Conservation (phyloP, 2,888 invertebrate species). For the Polyploca ridens region DNA sequence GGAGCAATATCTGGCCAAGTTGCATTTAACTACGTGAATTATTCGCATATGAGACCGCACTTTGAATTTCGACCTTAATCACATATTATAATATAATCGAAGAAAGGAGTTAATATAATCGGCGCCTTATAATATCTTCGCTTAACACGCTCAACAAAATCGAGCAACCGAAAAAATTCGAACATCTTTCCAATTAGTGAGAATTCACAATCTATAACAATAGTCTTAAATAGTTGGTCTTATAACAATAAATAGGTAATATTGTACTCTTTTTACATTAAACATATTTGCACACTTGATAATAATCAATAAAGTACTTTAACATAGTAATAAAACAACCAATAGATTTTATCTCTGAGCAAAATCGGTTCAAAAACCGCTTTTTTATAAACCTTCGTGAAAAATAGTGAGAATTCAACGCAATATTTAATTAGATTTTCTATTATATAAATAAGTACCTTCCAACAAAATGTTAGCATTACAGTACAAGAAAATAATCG, state of each 20-base stretch:
- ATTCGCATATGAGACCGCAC: not conserved
- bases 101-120: too few relatives aligned
- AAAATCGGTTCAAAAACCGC: too few relatives aligned
- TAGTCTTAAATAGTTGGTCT: too few relatives aligned
- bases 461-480: not conserved
- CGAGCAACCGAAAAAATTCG: too few relatives aligned
- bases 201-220: too few relatives aligned
- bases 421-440: not conserved
- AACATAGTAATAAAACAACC: not conserved
- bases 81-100: too few relatives aligned
- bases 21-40: not conserved
- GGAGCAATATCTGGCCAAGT: not conserved
- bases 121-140: too few relatives aligned
- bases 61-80: not conserved
- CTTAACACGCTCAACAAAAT: too few relatives aligned
- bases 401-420: not conserved
- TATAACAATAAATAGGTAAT: not conserved
- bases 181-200: too few relatives aligned
- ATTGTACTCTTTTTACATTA: not conserved
- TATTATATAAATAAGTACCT: not conserved
- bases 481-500: slow-evolving; percentile 5
- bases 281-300: not conserved
- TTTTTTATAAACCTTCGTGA: not conserved
- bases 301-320: not conserved
- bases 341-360: not conserved